A percentile compares a stretch with the other conserved stretches of the same genome.
phyloP scores from a whole-genome alignment of 1,140 invertebrate species.

The Galendromus occidentalis region DNA sequence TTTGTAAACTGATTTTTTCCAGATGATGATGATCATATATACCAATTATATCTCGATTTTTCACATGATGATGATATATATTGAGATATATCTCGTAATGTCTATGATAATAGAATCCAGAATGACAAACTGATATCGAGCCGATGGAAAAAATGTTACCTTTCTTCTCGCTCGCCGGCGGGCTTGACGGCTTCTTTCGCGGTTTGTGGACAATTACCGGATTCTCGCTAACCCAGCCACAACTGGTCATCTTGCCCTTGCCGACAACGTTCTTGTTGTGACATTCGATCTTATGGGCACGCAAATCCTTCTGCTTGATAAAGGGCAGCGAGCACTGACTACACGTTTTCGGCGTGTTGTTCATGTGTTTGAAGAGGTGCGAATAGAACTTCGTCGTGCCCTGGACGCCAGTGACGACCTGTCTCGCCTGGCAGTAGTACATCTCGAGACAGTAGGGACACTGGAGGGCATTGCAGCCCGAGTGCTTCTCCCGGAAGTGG shows the following conservation, averaged over 20 bases:
- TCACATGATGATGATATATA: too few relatives aligned
- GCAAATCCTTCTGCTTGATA: conserved; percentile 4
- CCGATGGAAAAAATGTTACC: background rate
- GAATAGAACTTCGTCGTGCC: conserved; percentile 8
- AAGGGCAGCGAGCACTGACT: conserved; percentile 1
- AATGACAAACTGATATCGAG: too few relatives aligned
- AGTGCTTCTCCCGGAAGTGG: conserved; percentile 6
- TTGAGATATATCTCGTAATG: too few relatives aligned
- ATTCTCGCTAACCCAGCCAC: background rate
- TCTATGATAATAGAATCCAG: too few relatives aligned
- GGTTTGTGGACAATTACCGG: background rate
- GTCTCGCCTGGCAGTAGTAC: conserved; percentile 1
- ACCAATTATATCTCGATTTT: too few relatives aligned
- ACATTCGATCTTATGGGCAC: background rate
- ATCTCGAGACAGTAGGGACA: conserved; percentile 4
- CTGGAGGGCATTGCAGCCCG: background rate
- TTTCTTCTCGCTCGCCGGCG: background rate
- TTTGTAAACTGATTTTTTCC: too few relatives aligned
- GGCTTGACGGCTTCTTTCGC: background rate
- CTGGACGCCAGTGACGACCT: background rate
- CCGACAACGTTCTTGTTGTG: background rate
- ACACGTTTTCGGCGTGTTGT: conserved; percentile 6
- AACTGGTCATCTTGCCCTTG: conserved; percentile 1
- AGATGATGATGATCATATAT: too few relatives aligned
- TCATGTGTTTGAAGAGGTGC: conserved; percentile 10